These are phyloP conservation scores for Stictocephala bisonia DNA, from an alignment of 2,888 invertebrate species.

Conservation along the genomic window DNA sequence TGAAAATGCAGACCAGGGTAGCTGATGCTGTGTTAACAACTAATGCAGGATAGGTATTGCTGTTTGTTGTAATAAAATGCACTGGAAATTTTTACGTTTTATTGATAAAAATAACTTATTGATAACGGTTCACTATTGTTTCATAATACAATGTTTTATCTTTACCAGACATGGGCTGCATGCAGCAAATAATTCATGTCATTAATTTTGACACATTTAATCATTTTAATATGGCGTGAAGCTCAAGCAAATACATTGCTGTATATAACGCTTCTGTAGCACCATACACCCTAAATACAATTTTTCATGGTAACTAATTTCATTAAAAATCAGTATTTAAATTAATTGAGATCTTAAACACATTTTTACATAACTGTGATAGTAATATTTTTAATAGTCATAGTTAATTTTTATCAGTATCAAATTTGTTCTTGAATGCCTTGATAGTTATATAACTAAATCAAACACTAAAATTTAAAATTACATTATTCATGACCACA, in stretches of 20 bases:
- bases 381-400: neutral
- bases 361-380: neutral
- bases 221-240: neutral
- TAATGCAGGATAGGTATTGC: too few relatives aligned
- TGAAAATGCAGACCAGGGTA: too few relatives aligned
- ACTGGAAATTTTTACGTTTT: too few relatives aligned
- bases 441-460: too few relatives aligned
- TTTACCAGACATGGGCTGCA: too few relatives aligned
- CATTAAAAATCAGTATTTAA: neutral
- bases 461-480: neutral
- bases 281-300: neutral
- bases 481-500: conserved; percentile 5
- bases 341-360: conserved; percentile 17
- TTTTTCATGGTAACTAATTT: conserved; percentile 4
- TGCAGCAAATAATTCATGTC: neutral
- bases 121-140: too few relatives aligned
- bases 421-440: conserved; percentile 5
- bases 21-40: too few relatives aligned
- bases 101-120: conserved; percentile 17
- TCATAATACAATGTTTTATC: too few relatives aligned
- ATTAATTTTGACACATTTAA: neutral
- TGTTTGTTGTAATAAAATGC: too few relatives aligned
- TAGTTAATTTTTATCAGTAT: too few relatives aligned
- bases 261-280: conserved; percentile 1
- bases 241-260: conserved; percentile 18